Base-by-base conservation (phyloP, 2,113 vertebrate species). In the Caracal caracal region DNA sequence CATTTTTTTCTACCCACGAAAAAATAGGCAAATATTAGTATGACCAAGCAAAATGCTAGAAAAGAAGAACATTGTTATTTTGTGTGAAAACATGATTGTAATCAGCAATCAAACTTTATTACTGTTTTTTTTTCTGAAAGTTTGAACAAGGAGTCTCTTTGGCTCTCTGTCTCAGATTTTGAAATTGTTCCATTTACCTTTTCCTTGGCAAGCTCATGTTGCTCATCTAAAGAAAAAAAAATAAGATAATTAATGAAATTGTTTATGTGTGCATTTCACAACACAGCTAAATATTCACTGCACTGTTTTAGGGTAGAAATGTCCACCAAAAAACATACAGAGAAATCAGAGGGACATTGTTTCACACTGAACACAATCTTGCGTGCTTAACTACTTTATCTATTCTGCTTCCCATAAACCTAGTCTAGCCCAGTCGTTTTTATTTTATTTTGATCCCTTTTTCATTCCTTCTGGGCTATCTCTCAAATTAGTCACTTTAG, bases 401-500 rank as follows among this genome's bases (percentile, higher is more conserved):
- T 87, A n/a, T 87, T 96, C 91, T 80, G 47, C 63, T 89, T 83
- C 49, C 87, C n/a, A 59, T 84, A 80, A 86, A 53, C 37, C 20
- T 87, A 79, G 10, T 92, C 53, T 92, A 92, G 19, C 11, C 9
- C 71, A 85, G 66, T 90, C 71, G 88, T 88, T 96, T 78, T 56
- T 33, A 83, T 83, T 94, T 90, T 82, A 81, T 61, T 82, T 93
- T 61, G 6, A 70, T 78, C 65, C 13, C 3, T 1, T 94, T 93
- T 92, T 73, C 28, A 43, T 8, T 71, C 11, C 24, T 89, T 96
- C 79, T 33, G 80, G 24, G 13, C 40, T 53, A 76, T 81, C 22
- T 90, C 15, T 24, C n/a, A 92, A 94, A 95, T 80, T 91, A 97
- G 90, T 96, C 49, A 93, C 6, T 80, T 95, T 66, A 80, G 20